Evolutionary conservation across 2,113 vertebrate species (phyloP).

Genomic region (Protobothrops mucrosquamatus): DNA sequence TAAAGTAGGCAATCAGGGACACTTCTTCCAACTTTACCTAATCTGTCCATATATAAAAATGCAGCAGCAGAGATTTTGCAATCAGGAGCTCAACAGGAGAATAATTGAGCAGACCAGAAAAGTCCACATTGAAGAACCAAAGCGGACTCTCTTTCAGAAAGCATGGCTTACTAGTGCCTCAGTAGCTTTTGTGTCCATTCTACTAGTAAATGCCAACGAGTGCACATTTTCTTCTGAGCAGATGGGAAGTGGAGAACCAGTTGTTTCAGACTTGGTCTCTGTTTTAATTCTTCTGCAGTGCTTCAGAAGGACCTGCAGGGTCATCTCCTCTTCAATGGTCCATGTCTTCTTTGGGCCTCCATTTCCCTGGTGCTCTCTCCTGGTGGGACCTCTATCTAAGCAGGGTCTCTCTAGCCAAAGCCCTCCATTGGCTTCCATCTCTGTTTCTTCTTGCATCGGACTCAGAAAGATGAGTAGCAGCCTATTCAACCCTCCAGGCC

Average conservation of each 20-base stretch:
- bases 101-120: not conserved
- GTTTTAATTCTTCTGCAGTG: not conserved
- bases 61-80: not conserved
- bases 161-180: not conserved
- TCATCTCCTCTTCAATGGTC: not conserved
- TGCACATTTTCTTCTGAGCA: not conserved
- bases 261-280: not conserved
- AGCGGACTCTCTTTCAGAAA: not conserved
- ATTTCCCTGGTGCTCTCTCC: no score
- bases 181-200: not conserved
- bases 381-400: no score
- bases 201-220: not conserved
- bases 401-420: no score
- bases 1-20: no score
- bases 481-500: no score
- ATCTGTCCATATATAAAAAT: not conserved
- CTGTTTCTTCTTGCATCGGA: no score
- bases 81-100: not conserved
- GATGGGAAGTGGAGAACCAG: not conserved
- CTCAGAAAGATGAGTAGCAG: not conserved
- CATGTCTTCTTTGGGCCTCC: not conserved
- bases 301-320: not conserved
- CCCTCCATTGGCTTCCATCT: no score
- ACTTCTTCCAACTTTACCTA: not conserved
- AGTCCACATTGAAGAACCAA: not conserved